Conservation (phyloP, 2,888 invertebrate species). For the Tenthredo mesomela region DNA sequence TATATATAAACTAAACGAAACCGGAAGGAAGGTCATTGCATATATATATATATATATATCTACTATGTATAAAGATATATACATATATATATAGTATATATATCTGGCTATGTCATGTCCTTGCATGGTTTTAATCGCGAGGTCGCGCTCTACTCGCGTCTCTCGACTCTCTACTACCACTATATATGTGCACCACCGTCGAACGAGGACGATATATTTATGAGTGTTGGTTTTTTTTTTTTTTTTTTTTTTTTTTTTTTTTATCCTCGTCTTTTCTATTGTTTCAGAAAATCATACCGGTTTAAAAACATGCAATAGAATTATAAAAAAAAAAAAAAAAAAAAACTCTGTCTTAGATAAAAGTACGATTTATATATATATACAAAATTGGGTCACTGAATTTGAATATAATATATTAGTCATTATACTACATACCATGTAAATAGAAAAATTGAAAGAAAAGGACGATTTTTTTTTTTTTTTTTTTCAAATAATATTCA, state of each 20-base stretch:
- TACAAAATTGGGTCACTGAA: neutral
- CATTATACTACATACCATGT: too few relatives aligned
- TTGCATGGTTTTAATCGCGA: constrained; percentile 4
- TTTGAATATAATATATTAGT: neutral
- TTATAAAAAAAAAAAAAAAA: neutral
- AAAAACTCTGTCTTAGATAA: neutral
- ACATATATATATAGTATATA: neutral
- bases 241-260: neutral
- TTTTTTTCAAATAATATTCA: too few relatives aligned
- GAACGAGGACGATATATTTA: constrained; percentile 4
- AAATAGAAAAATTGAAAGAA: too few relatives aligned
- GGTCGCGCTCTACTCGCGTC: neutral
- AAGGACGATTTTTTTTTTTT: too few relatives aligned
- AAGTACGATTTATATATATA: neutral
- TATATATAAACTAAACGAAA: neutral
- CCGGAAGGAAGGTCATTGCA: constrained; percentile 2
- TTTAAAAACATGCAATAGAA: neutral
- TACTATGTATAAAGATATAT: neutral
- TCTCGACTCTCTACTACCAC: neutral
- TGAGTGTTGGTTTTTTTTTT: neutral
- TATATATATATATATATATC: neutral
- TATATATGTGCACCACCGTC: neutral
- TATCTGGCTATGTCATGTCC: neutral
- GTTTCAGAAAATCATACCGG: too few relatives aligned
- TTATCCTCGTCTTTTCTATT: neutral